Evolutionary conservation across 2,797 vertebrate genomes (phyloP), one percentile per base, ranked within the genome.

Genomic region (Acanthiza pusilla): DNA sequence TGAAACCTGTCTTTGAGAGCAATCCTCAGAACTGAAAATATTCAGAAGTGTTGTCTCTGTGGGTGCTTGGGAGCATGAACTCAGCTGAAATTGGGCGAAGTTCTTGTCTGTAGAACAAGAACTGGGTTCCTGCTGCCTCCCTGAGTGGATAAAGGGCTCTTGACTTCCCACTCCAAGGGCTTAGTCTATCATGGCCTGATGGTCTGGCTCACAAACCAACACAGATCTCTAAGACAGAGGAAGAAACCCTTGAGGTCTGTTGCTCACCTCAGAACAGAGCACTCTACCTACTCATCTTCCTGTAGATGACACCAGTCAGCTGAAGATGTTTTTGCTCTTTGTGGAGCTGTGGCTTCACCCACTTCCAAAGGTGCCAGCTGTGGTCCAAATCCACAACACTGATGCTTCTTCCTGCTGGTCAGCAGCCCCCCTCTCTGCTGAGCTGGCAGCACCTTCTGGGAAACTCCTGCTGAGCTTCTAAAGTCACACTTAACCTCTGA

Each of bases 401-500:
- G 67, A 13, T 55, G 62, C 48, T 48, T 40, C 71, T n/a, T 57
- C 23, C 32, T 4, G 1, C 76, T 5, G 17, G 29, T 26, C 76
- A 60, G 85, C 74, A 77, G 72, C 40, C 48, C 67, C 50, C 67
- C 81, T 54, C 80, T 82, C 47, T 17, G 51, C 70, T 15, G 7
- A 91, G 50, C 3, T 88, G 74, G 92, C 92, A 88, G 84, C 77
- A 60, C 45, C 54, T 91, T 73, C 81, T 40, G 53, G 84, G 91
- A 92, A 45, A 32, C 63, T 48, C 67, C 72, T 82, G 77, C 89
- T 38, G 92, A 16, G 55, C 29, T 91, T 78, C 80, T 85, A 70
- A 62, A 79, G 80, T 74, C 92, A 92, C 75, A 79, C 77, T 91
- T 92, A 80, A 89, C 76, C 80, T 94, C 88, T 65, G 66, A 91